Base-by-base conservation (phyloP, 2,113 vertebrate genomes). In the Strix uralensis region DNA sequence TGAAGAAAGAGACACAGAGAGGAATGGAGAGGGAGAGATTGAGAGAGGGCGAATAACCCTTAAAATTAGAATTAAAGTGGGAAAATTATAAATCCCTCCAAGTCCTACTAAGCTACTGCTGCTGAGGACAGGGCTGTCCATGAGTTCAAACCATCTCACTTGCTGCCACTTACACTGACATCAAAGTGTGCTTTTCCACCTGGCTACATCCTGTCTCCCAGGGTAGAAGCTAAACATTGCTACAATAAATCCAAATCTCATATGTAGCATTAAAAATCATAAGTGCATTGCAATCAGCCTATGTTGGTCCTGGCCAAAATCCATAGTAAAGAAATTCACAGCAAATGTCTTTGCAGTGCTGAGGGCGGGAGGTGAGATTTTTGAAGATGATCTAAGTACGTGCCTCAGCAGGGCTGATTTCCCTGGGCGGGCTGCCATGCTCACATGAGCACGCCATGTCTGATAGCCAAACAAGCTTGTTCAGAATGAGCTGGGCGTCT, bases 401-500 rank as follows among this genome's bases (percentile, higher is more conserved):
- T 32, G 67, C 22, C 71, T 81, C 54, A 36, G 78, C 66, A 73
- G 34, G 44, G 70, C 52, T 66, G 85, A n/a, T 69, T 72, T 75
- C 79, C 36, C 74, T 79, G 47, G 61, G 52, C 0, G 0, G 70
- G 61, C 72, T 84, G 62, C 30, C 1, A 2, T 18, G 46, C 62
- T 87, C 42, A 17, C 1, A 1, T n/a, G 84, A 77, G 34, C 44
- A 40, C 65, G 40, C 34, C 54, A 4, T 5, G 4, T 42, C 62
- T 82, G 85, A 91, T 49, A 90, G 93, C 46, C 73, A 73, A 89
- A 92, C 44, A 54, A 74, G 44, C 52, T 87, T 47, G 73, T 61
- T 55, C 80, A 42, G 89, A 94, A 65, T 52, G 44, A 79, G 66
- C 52, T 65, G 93, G 65, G 49, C 0, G 0, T 77, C 57, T 84